These are phyloP conservation scores for Euleptes europaea DNA, from an alignment of 2,113 vertebrate genomes.

Conservation along the genomic window DNA sequence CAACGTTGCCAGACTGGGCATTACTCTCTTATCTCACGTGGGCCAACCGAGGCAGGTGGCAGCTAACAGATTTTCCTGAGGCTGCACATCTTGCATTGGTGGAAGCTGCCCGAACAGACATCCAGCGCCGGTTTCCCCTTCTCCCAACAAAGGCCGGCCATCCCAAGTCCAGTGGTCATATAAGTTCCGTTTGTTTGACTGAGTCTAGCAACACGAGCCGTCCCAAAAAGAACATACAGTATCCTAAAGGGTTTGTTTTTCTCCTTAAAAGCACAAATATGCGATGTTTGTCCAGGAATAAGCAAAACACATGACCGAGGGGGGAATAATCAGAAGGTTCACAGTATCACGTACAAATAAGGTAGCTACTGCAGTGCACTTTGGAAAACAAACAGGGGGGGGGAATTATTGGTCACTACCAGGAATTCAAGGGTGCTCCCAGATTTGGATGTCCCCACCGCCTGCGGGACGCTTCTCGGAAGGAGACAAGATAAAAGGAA, in stretches of 20 bases:
- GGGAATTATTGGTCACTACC: not conserved
- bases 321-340: slow-evolving; percentile 60
- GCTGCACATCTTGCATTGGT: slow-evolving; percentile 20
- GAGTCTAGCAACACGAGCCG: slow-evolving; percentile 37
- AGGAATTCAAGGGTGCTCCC: not conserved
- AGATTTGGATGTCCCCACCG: not conserved
- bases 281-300: slow-evolving; percentile 72
- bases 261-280: slow-evolving; percentile 64
- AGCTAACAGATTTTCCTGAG: slow-evolving; percentile 41
- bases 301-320: slow-evolving; percentile 66
- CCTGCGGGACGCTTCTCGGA: not conserved
- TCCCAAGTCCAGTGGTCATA: slow-evolving; percentile 36
- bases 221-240: slow-evolving; percentile 52
- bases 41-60: slow-evolving; percentile 56
- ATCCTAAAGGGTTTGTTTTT: slow-evolving; percentile 43
- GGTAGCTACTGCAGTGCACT: slow-evolving; percentile 62
- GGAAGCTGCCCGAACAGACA: slow-evolving; percentile 29
- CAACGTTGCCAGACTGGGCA: not conserved
- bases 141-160: not conserved
- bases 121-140: slow-evolving; percentile 29
- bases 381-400: not conserved
- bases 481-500: not conserved
- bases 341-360: slow-evolving; percentile 66
- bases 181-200: slow-evolving; percentile 40
- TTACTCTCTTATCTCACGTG: slow-evolving; percentile 6